Evolutionary conservation across 2,797 vertebrate genomes (phyloP).

Genomic region (Pristis pectinata): DNA sequence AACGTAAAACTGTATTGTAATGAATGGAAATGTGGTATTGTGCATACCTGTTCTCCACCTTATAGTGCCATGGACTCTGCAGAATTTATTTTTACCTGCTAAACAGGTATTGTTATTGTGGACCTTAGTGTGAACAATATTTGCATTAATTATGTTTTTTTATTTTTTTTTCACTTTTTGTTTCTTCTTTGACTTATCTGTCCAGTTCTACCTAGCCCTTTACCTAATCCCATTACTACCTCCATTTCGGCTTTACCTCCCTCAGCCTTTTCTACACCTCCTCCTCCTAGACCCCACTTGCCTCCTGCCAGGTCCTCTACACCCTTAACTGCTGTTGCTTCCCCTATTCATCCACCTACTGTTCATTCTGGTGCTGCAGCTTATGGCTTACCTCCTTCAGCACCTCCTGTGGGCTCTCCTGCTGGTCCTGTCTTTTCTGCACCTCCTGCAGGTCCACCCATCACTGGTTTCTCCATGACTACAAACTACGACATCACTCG

Average conservation of each 20-base stretch:
- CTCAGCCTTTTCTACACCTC: conserved; percentile 46
- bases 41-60: not conserved
- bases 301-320: conserved; percentile 48
- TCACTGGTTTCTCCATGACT: conserved; percentile 67
- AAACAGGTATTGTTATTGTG: conserved; percentile 43
- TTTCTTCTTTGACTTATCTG: conserved; percentile 40
- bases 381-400: conserved; percentile 44
- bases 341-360: conserved; percentile 35
- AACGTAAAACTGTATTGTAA: not conserved
- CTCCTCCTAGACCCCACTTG: conserved; percentile 43
- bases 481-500: conserved; percentile 82
- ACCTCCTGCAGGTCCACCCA: conserved; percentile 66
- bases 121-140: conserved; percentile 53
- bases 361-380: conserved; percentile 39
- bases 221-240: conserved; percentile 49
- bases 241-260: conserved; percentile 49
- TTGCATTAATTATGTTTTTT: not conserved
- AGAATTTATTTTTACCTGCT: not conserved
- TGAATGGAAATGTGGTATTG: conserved; percentile 8
- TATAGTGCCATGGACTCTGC: not conserved
- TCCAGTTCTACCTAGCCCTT: conserved; percentile 56
- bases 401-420: conserved; percentile 43
- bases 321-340: conserved; percentile 43
- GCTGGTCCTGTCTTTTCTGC: conserved; percentile 48
- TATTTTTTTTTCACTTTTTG: not conserved